phyloP scores from a whole-genome alignment of 2,888 invertebrate genomes.

The Chirona hameri region DNA sequence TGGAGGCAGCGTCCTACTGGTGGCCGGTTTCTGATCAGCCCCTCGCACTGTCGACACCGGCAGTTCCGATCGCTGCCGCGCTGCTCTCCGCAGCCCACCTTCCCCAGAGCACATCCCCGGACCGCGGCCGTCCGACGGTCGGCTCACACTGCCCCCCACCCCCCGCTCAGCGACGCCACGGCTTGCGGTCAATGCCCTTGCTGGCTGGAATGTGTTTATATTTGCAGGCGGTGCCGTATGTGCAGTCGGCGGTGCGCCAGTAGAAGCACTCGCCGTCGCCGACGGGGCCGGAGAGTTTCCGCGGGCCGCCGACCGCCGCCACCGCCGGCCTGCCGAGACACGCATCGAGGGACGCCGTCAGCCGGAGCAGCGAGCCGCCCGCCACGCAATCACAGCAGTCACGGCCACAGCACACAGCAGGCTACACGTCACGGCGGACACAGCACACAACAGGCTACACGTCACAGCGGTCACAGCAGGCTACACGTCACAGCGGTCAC shows the following conservation, averaged over 20 bases:
- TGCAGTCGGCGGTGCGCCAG: constrained; percentile 52
- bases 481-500: not conserved
- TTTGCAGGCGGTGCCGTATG: constrained; percentile 49
- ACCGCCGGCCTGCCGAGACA: not conserved
- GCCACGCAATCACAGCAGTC: not conserved
- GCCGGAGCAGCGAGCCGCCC: not conserved
- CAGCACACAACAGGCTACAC: too few relatives aligned
- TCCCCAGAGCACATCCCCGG: not conserved
- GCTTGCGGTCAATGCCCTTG: constrained; percentile 51
- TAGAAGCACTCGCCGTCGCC: constrained; percentile 52
- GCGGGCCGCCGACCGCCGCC: constrained; percentile 23
- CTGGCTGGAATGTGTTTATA: constrained; percentile 48
- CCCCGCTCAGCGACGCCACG: constrained; percentile 44
- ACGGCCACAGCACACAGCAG: not conserved
- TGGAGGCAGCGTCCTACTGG: not conserved
- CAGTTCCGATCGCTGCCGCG: not conserved
- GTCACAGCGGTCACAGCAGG: too few relatives aligned
- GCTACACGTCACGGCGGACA: too few relatives aligned
- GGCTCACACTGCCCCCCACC: not conserved
- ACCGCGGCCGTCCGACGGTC: not conserved
- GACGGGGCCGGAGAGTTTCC: constrained; percentile 46
- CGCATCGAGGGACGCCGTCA: not conserved
- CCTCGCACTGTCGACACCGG: too few relatives aligned
- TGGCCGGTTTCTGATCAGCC: not conserved
- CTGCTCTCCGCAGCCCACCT: not conserved